phyloP scores from a whole-genome alignment of 2,113 vertebrate genomes.

The Tragelaphus buxtoni region DNA sequence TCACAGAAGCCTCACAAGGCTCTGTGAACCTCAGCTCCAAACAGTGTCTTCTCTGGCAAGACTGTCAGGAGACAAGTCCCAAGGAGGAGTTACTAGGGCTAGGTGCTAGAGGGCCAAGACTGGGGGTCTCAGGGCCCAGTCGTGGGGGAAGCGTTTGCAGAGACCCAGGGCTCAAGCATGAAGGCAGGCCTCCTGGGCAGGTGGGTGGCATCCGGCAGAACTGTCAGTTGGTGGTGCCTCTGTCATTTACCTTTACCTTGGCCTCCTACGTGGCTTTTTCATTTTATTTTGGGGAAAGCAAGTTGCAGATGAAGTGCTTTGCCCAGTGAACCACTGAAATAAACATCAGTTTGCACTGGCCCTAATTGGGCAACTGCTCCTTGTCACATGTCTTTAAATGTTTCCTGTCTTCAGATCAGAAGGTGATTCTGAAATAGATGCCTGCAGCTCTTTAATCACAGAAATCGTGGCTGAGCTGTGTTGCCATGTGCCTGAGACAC shows the following conservation, averaged over 20 bases:
- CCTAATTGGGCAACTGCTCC: background rate
- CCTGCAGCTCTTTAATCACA: slow-evolving; percentile 29
- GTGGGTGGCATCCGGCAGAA: accelerated
- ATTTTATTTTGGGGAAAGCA: background rate
- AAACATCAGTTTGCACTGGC: accelerated
- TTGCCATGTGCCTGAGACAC: background rate
- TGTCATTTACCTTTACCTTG: background rate
- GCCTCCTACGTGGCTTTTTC: background rate
- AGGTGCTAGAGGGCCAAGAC: background rate
- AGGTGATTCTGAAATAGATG: slow-evolving; percentile 22
- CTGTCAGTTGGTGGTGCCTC: accelerated
- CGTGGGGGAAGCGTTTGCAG: accelerated
- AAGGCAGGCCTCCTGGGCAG: background rate
- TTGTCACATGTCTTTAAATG: background rate
- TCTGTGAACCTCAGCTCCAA: background rate
- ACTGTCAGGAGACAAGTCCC: background rate
- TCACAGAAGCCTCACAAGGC: accelerated
- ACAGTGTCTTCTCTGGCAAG: background rate
- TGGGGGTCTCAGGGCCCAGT: background rate
- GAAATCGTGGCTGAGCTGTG: slow-evolving; percentile 24
- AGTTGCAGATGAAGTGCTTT: background rate
- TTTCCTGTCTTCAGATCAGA: slow-evolving; percentile 67
- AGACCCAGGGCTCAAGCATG: accelerated
- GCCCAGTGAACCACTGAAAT: background rate
- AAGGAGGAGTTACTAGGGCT: background rate